These are phyloP conservation scores for Acrobasis suavella DNA, from an alignment of 2,888 invertebrate species.

Conservation along the genomic window DNA sequence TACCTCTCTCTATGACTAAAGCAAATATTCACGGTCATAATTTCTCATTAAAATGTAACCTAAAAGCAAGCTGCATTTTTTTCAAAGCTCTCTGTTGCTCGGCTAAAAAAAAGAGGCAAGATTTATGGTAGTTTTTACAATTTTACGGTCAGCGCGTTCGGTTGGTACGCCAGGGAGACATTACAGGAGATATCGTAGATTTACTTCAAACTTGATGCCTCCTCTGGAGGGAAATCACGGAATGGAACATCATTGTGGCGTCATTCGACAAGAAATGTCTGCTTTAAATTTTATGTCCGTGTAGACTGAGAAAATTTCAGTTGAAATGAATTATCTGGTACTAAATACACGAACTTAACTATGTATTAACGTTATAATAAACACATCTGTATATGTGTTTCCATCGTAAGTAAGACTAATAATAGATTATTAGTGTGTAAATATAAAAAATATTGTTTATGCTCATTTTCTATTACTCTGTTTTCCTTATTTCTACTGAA, in stretches of 20 bases:
- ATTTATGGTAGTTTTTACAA: conserved; percentile 80
- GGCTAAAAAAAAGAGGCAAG: conserved; percentile 57
- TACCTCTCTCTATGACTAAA: too few species aligned
- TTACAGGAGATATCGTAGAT: conserved; percentile 75
- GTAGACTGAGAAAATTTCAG: background rate
- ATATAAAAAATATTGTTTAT: too few species aligned
- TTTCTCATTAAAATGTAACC: too few species aligned
- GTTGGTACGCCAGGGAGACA: conserved; percentile 70
- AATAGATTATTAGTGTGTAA: too few species aligned
- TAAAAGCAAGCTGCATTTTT: background rate
- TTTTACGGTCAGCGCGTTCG: conserved; percentile 78
- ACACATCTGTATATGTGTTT: too few species aligned
- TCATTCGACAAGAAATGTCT: conserved; percentile 52
- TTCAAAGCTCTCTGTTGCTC: conserved; percentile 24
- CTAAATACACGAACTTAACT: too few species aligned
- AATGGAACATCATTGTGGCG: conserved; percentile 65
- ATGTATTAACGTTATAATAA: too few species aligned
- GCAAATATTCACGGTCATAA: too few species aligned
- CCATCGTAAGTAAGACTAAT: too few species aligned
- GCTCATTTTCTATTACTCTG: too few species aligned
- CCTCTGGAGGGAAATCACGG: conserved; percentile 74
- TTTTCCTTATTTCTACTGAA: too few species aligned
- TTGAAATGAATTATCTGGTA: background rate
- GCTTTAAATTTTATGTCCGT: conserved; percentile 5
- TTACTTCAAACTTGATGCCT: conserved; percentile 77